phyloP scores from a whole-genome alignment of 1,140 invertebrate species.

The Drosophila mauritiana region DNA sequence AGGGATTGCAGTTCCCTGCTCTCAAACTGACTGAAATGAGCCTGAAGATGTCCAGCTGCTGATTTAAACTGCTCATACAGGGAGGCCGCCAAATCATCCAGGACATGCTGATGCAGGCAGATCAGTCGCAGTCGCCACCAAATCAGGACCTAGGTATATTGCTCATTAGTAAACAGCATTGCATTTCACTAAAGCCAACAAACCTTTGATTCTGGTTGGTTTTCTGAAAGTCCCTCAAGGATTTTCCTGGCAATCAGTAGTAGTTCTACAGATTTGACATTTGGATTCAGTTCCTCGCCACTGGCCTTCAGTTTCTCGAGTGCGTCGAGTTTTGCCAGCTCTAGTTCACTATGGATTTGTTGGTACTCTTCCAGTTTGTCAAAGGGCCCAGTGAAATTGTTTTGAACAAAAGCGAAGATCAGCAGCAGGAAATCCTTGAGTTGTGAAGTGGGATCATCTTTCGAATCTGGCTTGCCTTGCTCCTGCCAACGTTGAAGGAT shows the following conservation, averaged over 20 bases:
- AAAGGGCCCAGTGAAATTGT: constrained; percentile 92
- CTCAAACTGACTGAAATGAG: constrained; percentile 75
- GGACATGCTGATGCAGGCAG: constrained; percentile 89
- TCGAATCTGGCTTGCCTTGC: not conserved
- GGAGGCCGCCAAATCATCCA: constrained; percentile 89
- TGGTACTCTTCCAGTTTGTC: constrained; percentile 59
- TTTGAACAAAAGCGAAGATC: constrained; percentile 90
- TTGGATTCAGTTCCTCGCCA: constrained; percentile 88
- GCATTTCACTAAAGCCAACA: constrained; percentile 21
- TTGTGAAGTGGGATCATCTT: constrained; percentile 6
- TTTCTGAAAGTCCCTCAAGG: constrained; percentile 86
- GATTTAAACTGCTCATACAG: constrained; percentile 88
- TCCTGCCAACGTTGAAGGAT: constrained; percentile 39
- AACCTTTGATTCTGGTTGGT: constrained; percentile 73
- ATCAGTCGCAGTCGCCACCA: constrained; percentile 92
- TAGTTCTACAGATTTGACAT: constrained; percentile 88
- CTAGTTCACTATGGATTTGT: constrained; percentile 34
- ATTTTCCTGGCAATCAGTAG: constrained; percentile 89
- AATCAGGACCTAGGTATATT: constrained; percentile 36
- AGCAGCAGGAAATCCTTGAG: constrained; percentile 73
- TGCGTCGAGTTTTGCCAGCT: constrained; percentile 16
- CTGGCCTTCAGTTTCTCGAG: constrained; percentile 85
- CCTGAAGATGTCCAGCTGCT: constrained; percentile 86
- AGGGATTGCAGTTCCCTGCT: constrained; percentile 87
- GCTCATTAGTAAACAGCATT: not conserved